phyloP scores from a whole-genome alignment of 2,888 invertebrate species.

The Acronicta leporina region DNA sequence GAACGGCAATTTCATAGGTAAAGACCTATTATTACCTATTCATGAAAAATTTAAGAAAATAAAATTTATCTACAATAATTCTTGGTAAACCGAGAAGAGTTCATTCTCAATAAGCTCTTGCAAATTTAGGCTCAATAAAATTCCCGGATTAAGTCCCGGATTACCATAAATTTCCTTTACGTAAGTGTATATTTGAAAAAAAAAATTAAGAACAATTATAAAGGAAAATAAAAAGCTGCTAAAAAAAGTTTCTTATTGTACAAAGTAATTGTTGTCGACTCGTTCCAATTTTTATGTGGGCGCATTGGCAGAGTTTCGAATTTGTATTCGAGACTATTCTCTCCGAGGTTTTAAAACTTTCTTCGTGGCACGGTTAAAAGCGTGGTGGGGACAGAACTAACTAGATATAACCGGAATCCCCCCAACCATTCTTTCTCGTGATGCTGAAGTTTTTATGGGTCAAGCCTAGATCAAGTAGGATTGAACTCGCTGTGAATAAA shows the following conservation, averaged over 20 bases:
- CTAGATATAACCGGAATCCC: conserved; percentile 80
- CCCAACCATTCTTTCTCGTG: conserved; percentile 76
- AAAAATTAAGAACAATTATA: conserved; percentile 58
- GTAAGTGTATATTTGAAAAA: conserved; percentile 58
- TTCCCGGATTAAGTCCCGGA: conserved; percentile 44
- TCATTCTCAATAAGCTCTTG: conserved; percentile 44
- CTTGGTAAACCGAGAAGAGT: conserved; percentile 31
- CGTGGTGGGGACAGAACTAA: conserved; percentile 77
- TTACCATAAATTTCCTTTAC: conserved; percentile 44
- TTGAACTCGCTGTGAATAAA: conserved; percentile 64
- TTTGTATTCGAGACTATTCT: conserved; percentile 80
- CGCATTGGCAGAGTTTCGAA: conserved; percentile 70
- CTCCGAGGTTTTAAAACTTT: conserved; percentile 79
- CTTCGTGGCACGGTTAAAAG: conserved; percentile 77
- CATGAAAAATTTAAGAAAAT: conserved; percentile 28
- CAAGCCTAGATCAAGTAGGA: conserved; percentile 83
- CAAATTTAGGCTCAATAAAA: conserved; percentile 44
- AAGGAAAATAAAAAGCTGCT: conserved; percentile 58
- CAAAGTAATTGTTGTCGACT: conserved; percentile 66
- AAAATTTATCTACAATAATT: conserved; percentile 39
- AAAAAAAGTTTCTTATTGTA: conserved; percentile 61
- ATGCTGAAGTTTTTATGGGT: conserved; percentile 82
- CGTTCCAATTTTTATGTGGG: conserved; percentile 66
- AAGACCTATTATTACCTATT: conserved; percentile 15
- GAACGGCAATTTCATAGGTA: too few relatives aligned